phyloP scores from a whole-genome alignment of 2,113 vertebrate species.

The Toxotes jaculatrix region DNA sequence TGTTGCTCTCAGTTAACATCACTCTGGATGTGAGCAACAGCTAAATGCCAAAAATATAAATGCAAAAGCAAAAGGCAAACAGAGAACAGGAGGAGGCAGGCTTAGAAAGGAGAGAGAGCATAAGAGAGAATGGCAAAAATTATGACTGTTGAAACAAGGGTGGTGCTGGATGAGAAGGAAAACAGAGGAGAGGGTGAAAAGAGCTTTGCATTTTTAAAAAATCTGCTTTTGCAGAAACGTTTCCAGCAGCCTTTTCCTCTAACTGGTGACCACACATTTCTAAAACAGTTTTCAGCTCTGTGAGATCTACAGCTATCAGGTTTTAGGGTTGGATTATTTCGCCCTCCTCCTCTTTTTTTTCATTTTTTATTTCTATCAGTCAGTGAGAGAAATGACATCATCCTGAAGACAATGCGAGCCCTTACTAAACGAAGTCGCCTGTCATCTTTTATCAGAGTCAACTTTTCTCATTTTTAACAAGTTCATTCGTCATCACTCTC shows the following conservation, averaged over 20 bases:
- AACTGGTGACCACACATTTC: not conserved
- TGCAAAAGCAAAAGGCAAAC: constrained; percentile 6
- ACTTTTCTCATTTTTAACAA: not conserved
- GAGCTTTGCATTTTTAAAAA: not conserved
- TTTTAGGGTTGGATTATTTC: no score
- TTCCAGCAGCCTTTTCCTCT: not conserved
- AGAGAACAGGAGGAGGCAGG: not conserved
- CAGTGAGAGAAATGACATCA: not conserved
- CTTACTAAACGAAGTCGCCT: not conserved
- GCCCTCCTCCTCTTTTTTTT: no score
- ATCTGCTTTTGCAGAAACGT: not conserved
- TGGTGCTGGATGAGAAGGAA: not conserved
- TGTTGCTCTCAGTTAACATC: not conserved
- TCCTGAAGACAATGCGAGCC: not conserved
- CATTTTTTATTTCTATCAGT: not conserved
- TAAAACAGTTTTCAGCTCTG: not conserved
- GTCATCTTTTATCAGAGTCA: constrained; percentile 10
- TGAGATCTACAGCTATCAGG: no score
- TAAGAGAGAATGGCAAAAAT: not conserved
- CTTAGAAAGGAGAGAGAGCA: not conserved
- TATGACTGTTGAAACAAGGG: not conserved
- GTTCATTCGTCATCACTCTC: not conserved
- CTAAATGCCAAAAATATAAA: not conserved
- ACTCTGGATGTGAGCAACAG: not conserved
- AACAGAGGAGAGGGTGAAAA: not conserved